Base-by-base conservation (phyloP, 2,888 invertebrate species). In the Ctena decussata region DNA sequence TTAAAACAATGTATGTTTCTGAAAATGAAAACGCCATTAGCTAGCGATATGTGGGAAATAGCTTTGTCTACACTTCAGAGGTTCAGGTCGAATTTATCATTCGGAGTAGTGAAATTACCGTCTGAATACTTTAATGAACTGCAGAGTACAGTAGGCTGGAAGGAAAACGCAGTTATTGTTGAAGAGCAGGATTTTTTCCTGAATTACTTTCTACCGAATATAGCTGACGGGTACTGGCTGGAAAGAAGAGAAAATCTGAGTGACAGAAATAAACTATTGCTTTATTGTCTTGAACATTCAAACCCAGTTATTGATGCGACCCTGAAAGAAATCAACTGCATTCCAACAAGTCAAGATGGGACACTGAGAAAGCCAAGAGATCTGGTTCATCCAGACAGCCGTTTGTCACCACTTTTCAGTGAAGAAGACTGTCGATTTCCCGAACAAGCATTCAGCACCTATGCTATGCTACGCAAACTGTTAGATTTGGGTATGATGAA, bases 131-230 rank as follows among this genome's bases (percentile, higher is more conserved):
- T 84, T 46, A 21, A 41, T 2, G 49, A 69, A 18, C 37, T 87
- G 1, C 11, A 41, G 5, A 39, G 72, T 1, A 76, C 74, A 12
- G 57, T 65, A 37, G 57, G 24, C n/a, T 21, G 57, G 5, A 21
- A 74, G 1, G 37, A 90, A 0, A 21, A 65, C 32, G 12, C 24
- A 24, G 73, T 60, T 35, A 84, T 86, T 24, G 46, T 90, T 18
- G 44, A 65, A 15, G 18, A 21, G 41, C 80, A 81, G 24, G n/a
- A 53, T 5, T 89, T 91, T 72, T 85, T 80, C 18, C 11, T 71
- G 0, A 35, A 85, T 11, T 70, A 85, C 39, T 84, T 91, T 46
- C 73, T 90, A n/a, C 85, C 89, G 69, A 82, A 89, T 41, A 65
- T 91, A 0, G 32, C 12, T 0, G 57, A 72, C 11, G 41, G 46